Percentiles rank a stretch among this genome's conserved stretches.
phyloP scores from a whole-genome alignment of 1,140 invertebrate genomes.

The Schlechtendalia chinensis region DNA sequence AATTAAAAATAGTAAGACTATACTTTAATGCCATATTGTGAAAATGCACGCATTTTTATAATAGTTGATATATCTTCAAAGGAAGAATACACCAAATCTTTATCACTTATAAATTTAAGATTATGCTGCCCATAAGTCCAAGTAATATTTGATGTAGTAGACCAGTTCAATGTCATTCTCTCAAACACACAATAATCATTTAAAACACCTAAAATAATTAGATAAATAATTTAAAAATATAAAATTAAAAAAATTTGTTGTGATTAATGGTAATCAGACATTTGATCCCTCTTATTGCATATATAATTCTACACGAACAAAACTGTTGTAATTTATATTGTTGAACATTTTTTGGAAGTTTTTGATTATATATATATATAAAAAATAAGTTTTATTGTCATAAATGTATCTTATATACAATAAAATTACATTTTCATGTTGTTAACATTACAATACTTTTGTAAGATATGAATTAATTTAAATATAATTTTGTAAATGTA shows the following conservation, averaged over 20 bases:
- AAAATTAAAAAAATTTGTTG: not conserved
- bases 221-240: constrained; percentile 27
- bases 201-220: constrained; percentile 59
- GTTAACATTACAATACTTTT: too few relatives aligned
- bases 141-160: constrained; percentile 66
- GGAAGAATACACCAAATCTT: constrained; percentile 59
- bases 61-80: constrained; percentile 71
- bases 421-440: too few relatives aligned
- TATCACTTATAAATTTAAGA: constrained; percentile 64
- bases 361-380: too few relatives aligned
- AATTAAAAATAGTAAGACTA: constrained; percentile 34
- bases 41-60: constrained; percentile 70
- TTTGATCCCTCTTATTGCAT: too few relatives aligned
- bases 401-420: too few relatives aligned
- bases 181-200: constrained; percentile 75
- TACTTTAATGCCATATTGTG: constrained; percentile 77
- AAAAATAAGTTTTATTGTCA: too few relatives aligned
- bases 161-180: constrained; percentile 78
- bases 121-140: constrained; percentile 73
- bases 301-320: too few relatives aligned
- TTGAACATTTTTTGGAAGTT: too few relatives aligned
- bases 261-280: too few relatives aligned
- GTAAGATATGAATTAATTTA: too few relatives aligned
- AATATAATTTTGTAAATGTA: too few relatives aligned
- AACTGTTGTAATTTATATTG: too few relatives aligned